Percentiles rank a stretch among this genome's conserved stretches.
These are phyloP conservation scores for Xanthorhoe designata DNA, from an alignment of 2,888 invertebrate genomes.

Conservation along the genomic window DNA sequence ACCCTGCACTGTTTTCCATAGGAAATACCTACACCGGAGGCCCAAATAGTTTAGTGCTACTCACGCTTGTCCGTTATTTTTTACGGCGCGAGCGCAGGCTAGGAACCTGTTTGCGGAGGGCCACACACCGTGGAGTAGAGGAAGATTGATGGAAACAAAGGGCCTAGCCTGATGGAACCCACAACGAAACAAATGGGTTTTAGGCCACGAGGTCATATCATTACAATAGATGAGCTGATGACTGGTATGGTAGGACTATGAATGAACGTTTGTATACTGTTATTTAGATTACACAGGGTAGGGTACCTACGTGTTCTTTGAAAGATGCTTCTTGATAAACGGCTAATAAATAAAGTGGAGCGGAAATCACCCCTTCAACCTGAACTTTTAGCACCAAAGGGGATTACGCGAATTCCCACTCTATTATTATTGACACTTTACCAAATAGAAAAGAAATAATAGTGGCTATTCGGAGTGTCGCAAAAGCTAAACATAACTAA, in stretches of 20 bases:
- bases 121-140: slow-evolving; percentile 60
- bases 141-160: slow-evolving; percentile 45
- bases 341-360: too few species aligned
- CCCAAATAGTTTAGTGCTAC: background rate
- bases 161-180: slow-evolving; percentile 34
- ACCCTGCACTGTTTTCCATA: too few species aligned
- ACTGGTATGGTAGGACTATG: background rate
- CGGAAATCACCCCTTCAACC: too few species aligned
- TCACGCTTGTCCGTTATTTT: slow-evolving; percentile 24
- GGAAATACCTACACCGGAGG: background rate
- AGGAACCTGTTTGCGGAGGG: slow-evolving; percentile 69
- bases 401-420: too few species aligned
- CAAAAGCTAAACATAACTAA: too few species aligned
- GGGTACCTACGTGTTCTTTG: too few species aligned
- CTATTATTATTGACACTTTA: too few species aligned
- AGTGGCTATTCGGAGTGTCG: too few species aligned
- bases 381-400: too few species aligned
- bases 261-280: background rate
- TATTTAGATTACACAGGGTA: background rate
- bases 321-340: too few species aligned
- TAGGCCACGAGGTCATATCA: slow-evolving; percentile 32
- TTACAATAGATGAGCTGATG: slow-evolving; percentile 14
- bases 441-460: too few species aligned
- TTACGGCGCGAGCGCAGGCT: slow-evolving; percentile 53
- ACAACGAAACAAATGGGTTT: slow-evolving; percentile 34